Evolutionary conservation across 2,113 vertebrate genomes (phyloP), one percentile per base, ranked within the genome.

Genomic region (Hippopotamus amphibius): DNA sequence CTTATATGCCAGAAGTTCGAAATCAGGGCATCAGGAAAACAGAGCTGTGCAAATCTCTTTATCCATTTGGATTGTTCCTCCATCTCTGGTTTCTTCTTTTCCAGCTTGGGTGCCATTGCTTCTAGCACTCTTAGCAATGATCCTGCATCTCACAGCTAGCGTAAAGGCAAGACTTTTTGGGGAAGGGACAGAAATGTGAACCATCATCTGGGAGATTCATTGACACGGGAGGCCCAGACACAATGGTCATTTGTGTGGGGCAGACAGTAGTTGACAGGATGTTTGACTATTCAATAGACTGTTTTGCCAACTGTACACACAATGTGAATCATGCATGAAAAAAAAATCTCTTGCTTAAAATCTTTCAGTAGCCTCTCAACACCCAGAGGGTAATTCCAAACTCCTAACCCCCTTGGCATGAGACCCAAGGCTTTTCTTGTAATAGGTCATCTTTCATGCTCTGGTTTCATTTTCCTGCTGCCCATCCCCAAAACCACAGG

Each of bases 221-320:
- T 96, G 79, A 43, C 37, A 37, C 37, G 59, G 89, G 28, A 95
- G 74, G 77, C 46, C 46, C 50, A 95, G 92, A 82, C 88, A 81
- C 68, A 89, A 71, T 76, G 92, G 79, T 33, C 91, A 71, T 92
- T 95, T 93, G 90, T 81, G 61, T 92, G 79, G 68, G 50, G 4
- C 72, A 80, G 92, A 86, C 80, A 81, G 86, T 77, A 87, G 87
- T 92, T 96, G 90, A 97, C 82, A 93, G 90, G 50, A 93, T 93
- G 53, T 93, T 97, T 96, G 74, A 92, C 74, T 97, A 97, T 97
- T 86, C 89, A 80, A 21, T 71, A 96, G 94, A 76, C 53, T 61
- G 10, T 86, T 97, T 96, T 74, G 95, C 83, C 90, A 97, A 96
- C 50, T 61, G 63, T 96, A 59, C 83, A 90, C 72, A 86, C 33